Evolutionary conservation across 2,888 invertebrate species (phyloP).

Genomic region (Andrena hattorfiana): DNA sequence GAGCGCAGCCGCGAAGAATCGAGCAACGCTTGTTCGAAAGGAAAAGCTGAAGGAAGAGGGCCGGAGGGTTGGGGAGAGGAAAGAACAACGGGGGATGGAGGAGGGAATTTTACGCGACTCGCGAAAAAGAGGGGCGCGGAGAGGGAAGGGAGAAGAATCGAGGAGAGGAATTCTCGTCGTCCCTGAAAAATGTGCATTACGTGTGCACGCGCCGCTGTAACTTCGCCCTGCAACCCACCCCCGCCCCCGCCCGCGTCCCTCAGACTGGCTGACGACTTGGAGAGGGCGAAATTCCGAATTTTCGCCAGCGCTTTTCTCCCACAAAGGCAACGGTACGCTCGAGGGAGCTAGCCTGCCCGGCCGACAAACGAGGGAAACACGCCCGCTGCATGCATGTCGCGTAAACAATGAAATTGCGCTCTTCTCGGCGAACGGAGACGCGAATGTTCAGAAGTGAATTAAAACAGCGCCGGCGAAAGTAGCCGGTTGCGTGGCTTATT

Average conservation of each 20-base stretch:
- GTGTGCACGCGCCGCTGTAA: slow-evolving; percentile 59
- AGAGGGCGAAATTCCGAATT: slow-evolving; percentile 59
- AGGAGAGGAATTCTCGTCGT: slow-evolving; percentile 57
- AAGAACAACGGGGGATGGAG: slow-evolving; percentile 34
- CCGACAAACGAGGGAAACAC: slow-evolving; percentile 29
- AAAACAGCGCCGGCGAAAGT: slow-evolving; percentile 10
- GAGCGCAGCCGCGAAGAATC: background rate
- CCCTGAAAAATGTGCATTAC: slow-evolving; percentile 63
- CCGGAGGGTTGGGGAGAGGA: background rate
- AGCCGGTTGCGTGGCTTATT: background rate
- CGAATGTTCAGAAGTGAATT: slow-evolving; percentile 41
- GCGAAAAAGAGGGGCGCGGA: slow-evolving; percentile 3
- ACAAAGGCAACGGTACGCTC: slow-evolving; percentile 30
- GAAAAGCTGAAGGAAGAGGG: slow-evolving; percentile 16
- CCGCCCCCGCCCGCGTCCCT: background rate
- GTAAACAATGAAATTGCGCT: slow-evolving; percentile 41
- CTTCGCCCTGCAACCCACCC: slow-evolving; percentile 24
- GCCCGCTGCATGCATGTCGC: slow-evolving; percentile 35
- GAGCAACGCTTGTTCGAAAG: slow-evolving; percentile 19
- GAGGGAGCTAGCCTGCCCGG: slow-evolving; percentile 11
- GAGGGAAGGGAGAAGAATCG: slow-evolving; percentile 30
- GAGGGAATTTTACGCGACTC: slow-evolving; percentile 50
- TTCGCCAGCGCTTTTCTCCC: slow-evolving; percentile 50
- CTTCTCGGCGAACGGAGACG: slow-evolving; percentile 28
- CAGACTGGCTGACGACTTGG: slow-evolving; percentile 45